A percentile compares a stretch with the other conserved stretches of the same genome.
These are phyloP conservation scores for Phrynosoma blainvillii DNA, from an alignment of 2,113 vertebrate species.

Conservation along the genomic window DNA sequence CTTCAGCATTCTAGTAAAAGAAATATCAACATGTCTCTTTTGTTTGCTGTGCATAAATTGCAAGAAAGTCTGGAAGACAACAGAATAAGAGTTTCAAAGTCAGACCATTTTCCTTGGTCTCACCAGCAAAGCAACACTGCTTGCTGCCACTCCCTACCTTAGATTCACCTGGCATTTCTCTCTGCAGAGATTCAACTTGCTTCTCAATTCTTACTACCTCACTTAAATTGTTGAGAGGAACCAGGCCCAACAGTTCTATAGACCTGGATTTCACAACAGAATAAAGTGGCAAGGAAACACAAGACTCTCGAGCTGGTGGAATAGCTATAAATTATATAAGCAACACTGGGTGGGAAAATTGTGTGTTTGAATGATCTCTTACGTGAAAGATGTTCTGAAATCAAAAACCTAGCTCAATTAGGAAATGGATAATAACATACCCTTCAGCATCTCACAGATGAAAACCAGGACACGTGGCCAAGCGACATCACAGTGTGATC, in stretches of 20 bases:
- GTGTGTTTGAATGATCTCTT: not conserved
- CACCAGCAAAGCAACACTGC: not conserved
- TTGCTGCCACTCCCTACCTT: not conserved
- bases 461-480: not conserved
- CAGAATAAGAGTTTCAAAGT: not conserved
- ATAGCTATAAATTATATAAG: not conserved
- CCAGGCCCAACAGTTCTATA: not conserved
- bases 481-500: too few relatives aligned
- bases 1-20: slow-evolving; percentile 14
- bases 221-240: not conserved
- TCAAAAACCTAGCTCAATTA: not conserved
- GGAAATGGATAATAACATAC: not conserved
- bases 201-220: not conserved
- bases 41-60: not conserved
- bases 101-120: not conserved
- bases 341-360: too few relatives aligned
- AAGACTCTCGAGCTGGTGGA: not conserved
- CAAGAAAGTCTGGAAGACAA: not conserved
- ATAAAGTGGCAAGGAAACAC: too few relatives aligned
- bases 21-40: not conserved
- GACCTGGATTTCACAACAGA: not conserved
- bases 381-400: not conserved
- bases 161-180: not conserved
- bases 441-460: not conserved
- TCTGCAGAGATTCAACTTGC: not conserved